phyloP scores from a whole-genome alignment of 2,113 vertebrate genomes.

The Tachysurus fulvidraco region DNA sequence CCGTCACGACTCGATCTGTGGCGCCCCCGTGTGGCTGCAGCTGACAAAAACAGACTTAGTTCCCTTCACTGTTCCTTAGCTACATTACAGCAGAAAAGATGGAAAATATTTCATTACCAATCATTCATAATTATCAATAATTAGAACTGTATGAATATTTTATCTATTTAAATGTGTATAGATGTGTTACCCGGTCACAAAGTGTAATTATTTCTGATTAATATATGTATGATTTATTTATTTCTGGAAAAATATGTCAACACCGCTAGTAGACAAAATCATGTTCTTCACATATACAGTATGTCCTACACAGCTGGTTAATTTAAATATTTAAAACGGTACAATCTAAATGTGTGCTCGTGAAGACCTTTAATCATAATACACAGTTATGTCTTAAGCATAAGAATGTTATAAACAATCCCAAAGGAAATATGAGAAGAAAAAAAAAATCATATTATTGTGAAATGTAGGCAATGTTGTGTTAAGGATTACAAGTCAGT shows the following conservation, averaged over 20 bases:
- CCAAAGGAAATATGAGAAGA: not conserved
- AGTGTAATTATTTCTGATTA: not conserved
- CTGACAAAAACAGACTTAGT: not conserved
- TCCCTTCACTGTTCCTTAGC: not conserved
- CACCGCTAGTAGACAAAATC: not conserved
- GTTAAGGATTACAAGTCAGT: conserved; percentile 28
- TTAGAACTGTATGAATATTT: not conserved
- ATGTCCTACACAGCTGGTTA: not conserved
- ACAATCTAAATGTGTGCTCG: not conserved
- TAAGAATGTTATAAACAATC: not conserved
- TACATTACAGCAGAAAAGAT: not conserved
- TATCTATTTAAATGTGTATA: not conserved
- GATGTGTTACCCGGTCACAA: too few relatives aligned
- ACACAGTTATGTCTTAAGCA: not conserved
- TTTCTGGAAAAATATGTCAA: not conserved
- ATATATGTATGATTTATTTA: not conserved
- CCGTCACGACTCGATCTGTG: conserved; percentile 16
- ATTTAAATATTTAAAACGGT: not conserved
- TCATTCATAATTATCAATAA: not conserved
- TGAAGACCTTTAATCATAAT: not conserved
- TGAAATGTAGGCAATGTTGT: conserved; percentile 37
- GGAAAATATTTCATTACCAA: not conserved
- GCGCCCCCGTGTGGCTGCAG: conserved; percentile 47
- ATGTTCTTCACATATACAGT: not conserved
- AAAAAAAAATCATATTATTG: not conserved